phyloP scores from a whole-genome alignment of 2,113 vertebrate genomes.

The Mobula birostris region DNA sequence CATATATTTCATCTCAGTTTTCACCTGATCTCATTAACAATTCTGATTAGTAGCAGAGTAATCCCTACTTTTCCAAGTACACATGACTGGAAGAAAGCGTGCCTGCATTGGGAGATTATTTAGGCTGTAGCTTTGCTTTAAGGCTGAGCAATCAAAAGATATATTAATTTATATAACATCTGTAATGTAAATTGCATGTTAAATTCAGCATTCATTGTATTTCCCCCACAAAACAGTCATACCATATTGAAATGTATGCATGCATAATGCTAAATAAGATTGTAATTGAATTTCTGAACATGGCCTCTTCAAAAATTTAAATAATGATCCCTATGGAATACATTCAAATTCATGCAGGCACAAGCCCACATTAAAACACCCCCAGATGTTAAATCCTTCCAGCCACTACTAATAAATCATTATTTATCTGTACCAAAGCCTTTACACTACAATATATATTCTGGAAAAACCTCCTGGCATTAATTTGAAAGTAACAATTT shows the following conservation, averaged over 20 bases:
- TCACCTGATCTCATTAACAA: background rate
- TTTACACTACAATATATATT: background rate
- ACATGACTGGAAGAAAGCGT: background rate
- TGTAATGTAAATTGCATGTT: background rate
- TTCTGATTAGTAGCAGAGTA: background rate
- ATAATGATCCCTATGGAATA: background rate
- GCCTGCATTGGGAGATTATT: background rate
- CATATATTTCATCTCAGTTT: background rate
- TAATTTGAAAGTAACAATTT: background rate
- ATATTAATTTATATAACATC: conserved; percentile 9
- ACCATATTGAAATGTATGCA: too few species aligned
- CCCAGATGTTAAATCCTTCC: conserved; percentile 15
- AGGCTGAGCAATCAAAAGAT: background rate
- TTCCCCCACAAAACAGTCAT: background rate
- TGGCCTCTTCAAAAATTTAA: background rate
- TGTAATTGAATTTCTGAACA: conserved; percentile 19
- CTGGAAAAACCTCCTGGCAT: background rate
- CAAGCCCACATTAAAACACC: background rate
- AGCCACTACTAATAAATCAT: background rate
- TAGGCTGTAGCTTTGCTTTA: background rate
- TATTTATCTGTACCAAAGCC: background rate
- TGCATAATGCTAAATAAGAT: background rate
- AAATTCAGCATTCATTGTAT: background rate
- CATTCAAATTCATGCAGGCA: background rate
- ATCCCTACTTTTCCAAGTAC: background rate